phyloP scores from a whole-genome alignment of 2,113 vertebrate species.

The Rhinoderma darwinii region DNA sequence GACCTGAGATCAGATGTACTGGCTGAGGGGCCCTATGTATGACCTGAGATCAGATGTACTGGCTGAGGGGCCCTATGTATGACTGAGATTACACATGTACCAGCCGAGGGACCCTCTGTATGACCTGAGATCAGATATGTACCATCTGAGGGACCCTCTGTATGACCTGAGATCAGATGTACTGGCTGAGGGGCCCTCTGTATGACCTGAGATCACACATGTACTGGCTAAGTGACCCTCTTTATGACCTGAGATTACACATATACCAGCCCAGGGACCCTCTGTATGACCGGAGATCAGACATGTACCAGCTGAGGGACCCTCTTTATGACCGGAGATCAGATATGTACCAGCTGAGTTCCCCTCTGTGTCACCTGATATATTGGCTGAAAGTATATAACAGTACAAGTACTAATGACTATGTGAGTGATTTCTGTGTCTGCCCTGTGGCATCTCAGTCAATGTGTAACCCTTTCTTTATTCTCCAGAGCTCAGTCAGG shows the following conservation, averaged over 20 bases:
- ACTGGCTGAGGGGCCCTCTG: no score
- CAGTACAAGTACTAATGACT: not conserved
- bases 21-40: not conserved
- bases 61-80: not conserved
- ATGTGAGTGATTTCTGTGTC: not conserved
- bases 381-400: no score
- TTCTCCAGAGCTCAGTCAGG: slow-evolving; percentile 73
- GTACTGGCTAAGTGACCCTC: not conserved
- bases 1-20: not conserved
- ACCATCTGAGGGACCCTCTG: not conserved
- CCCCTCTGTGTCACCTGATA: not conserved
- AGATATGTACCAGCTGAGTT: not conserved
- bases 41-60: not conserved
- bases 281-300: not conserved
- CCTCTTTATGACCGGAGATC: not conserved
- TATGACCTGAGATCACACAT: no score
- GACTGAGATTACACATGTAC: not conserved
- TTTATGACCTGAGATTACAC: not conserved
- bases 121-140: not conserved
- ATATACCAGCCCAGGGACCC: not conserved
- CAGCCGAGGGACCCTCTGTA: not conserved
- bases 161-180: not conserved
- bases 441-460: not conserved
- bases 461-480: slow-evolving; percentile 67
- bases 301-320: not conserved